Evolutionary conservation across 2,113 vertebrate species (phyloP).

Genomic region (Mystacornis crossleyi): DNA sequence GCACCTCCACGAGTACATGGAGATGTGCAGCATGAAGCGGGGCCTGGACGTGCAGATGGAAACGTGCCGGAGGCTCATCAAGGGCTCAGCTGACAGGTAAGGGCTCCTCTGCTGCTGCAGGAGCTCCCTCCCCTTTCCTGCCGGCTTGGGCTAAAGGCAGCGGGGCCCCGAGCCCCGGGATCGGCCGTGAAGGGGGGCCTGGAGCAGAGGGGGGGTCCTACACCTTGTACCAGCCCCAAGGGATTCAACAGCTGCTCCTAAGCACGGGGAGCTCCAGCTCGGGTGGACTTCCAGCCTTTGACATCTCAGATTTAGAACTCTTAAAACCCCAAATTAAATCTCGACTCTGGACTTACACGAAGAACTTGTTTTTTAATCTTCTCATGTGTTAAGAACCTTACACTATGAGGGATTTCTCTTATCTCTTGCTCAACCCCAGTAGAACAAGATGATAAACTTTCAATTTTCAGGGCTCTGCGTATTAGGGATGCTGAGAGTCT

Average conservation of each 20-base stretch:
- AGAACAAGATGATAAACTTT: neutral
- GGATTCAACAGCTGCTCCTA: neutral
- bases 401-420: neutral
- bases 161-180: too few relatives aligned
- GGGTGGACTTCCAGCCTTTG: too few relatives aligned
- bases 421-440: neutral
- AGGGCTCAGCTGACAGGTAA: conserved; percentile 88
- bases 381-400: neutral
- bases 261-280: neutral
- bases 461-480: neutral
- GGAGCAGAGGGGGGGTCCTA: neutral
- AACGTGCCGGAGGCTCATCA: conserved; percentile 89
- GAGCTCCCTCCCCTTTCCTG: neutral
- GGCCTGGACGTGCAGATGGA: conserved; percentile 91
- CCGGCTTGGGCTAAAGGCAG: neutral
- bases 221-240: rapidly evolving
- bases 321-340: neutral
- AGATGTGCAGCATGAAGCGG: conserved; percentile 94
- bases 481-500: neutral
- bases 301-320: neutral
- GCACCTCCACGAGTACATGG: conserved; percentile 93
- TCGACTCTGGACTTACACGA: neutral
- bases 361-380: neutral
- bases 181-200: neutral
- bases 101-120: neutral